Base-by-base conservation (phyloP, 2,113 vertebrate genomes). In the Sceloporus undulatus region DNA sequence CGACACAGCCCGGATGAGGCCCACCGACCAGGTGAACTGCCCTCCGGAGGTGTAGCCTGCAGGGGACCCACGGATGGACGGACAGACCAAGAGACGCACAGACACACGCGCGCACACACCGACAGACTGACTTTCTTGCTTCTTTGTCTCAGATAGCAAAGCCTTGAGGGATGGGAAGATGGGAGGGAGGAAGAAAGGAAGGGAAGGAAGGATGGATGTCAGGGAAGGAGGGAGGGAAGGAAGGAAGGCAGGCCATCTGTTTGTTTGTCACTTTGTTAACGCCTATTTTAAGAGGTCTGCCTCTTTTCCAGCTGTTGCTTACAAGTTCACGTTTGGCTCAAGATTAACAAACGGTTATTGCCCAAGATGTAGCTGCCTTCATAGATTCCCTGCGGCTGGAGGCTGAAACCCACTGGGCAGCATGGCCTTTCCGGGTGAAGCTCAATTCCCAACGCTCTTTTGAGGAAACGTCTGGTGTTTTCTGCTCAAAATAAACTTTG, bases 21-120 rank as follows among this genome's bases (percentile, higher is more conserved):
- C 93, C 91, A 98, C 97, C 75, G 97, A 95, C 76, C 98, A 99
- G 89, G 68, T 87, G 62, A 97, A 96, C 92, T 99, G 98, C 91
- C 97, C 98, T 16, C 29, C 88, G 0, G 89, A 94, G 82, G 94
- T 79, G 73, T 0, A 13, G 82, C 74, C 27, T 19, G 18, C 66
- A 27, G 27, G 27, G 66, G 59, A 62, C 66, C 2, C 66, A 27
- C 18, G 62, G 19, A 65, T 65, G 62, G 13, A 65, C 2, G 62
- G 19, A 65, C 62, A 10, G 13, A 65, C 13, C 13, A 11, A 65
- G 62, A 65, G 62, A 13, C 62, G 14, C 62, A 65, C 48, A 3
- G 48, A 48, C 48, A 48, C 56, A 59, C 56, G 2, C 59, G 11
- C 13, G n/a, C n/a, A n/a, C n/a, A n/a, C n/a, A n/a, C n/a, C n/a